phyloP scores from a whole-genome alignment of 2,113 vertebrate genomes.

The Poicephalus gulielmi region DNA sequence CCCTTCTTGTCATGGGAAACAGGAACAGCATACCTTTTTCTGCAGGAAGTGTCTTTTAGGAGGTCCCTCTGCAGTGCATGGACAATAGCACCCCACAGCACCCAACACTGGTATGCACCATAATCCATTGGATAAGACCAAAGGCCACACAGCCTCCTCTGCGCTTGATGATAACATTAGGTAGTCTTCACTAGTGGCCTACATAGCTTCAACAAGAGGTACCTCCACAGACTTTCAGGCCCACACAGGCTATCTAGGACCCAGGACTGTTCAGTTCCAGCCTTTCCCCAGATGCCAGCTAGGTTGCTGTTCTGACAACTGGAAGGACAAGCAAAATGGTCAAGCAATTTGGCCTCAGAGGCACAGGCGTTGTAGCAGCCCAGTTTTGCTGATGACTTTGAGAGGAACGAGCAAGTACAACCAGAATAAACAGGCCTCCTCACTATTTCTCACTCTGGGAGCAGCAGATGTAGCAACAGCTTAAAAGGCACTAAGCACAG shows the following conservation, averaged over 20 bases:
- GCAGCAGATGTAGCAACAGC: background rate
- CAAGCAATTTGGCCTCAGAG: background rate
- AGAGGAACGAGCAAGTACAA: background rate
- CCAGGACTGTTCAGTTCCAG: background rate
- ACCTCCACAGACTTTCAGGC: background rate
- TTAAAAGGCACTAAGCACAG: background rate
- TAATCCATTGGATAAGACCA: fast-evolving
- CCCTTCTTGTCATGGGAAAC: background rate
- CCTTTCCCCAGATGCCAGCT: background rate
- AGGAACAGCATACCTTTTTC: background rate
- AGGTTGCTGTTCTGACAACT: background rate
- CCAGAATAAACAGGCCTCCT: background rate
- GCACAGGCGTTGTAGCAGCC: background rate
- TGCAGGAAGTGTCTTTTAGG: background rate
- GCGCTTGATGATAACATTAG: background rate
- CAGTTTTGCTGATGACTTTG: background rate
- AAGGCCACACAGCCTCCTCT: background rate
- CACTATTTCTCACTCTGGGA: background rate
- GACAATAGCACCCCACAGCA: background rate
- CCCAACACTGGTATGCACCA: no score
- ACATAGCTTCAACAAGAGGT: background rate
- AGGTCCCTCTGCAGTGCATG: background rate
- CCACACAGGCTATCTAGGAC: background rate
- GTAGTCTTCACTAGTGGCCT: background rate
- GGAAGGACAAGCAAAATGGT: background rate